Evolutionary conservation across 2,888 invertebrate genomes (phyloP), one percentile per base, ranked within the genome.

Genomic region (Frankliniella intonsa): DNA sequence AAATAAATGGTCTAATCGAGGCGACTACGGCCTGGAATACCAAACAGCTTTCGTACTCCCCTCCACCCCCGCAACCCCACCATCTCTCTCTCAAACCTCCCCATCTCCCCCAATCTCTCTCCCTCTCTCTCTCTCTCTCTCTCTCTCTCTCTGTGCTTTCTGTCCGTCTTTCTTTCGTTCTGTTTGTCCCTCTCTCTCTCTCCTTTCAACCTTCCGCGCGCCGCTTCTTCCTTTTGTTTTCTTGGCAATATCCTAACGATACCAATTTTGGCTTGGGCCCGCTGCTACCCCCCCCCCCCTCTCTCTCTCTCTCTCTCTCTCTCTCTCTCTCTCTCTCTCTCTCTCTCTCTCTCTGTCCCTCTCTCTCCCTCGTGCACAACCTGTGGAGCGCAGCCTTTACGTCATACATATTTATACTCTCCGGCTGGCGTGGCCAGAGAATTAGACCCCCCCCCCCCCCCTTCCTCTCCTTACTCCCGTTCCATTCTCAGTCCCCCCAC

Each of bases 1-100:
- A 76, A 76, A 76, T 76, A 76, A 76, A 76, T 76, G 69, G 69
- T 76, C 69, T 76, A 76, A 76, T 76, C 69, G 69, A 76, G 69
- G 25, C 69, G 69, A 76, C 69, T 76, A 76, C 69, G 69, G 22
- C 69, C 69, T 25, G 25, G 69, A 76, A 76, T 76, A 76, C 69
- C 69, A 76, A 76, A 25, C 69, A 76, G 69, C 25, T 25, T 76
- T 25, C 12, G 22, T 25, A 0, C 69, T 22, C 25, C 69, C 10
- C 22, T 22, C 69, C 69, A 17, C 22, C 69, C 69, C 22, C 25
- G 25, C 69, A 22, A 11, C 69, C 69, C n/a, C 22, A 1, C 12
- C 55, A 55, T 76, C 69, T 76, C 25, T 25, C 69, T 76, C 25
- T 25, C 69, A n/a, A n/a, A n/a, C n/a, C n/a, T n/a, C n/a, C n/a